Conservation (phyloP, 2,113 vertebrate species). For the Apodemus speciosus region DNA sequence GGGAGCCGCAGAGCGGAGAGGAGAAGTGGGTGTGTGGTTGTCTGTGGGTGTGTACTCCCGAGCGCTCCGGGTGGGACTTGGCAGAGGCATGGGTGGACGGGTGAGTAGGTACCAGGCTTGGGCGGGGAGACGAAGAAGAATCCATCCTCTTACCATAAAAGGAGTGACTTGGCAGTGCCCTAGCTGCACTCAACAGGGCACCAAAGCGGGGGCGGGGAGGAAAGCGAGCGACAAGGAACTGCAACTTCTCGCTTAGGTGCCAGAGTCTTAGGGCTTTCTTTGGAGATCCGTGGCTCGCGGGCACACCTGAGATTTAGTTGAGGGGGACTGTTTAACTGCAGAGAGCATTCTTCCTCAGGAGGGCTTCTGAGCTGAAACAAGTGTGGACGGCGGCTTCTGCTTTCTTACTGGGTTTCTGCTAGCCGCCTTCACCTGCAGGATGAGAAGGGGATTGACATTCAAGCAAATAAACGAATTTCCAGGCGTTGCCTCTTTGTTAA, state of each 20-base stretch:
- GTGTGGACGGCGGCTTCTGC: background rate
- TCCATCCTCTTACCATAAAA: conserved; percentile 36
- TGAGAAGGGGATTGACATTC: background rate
- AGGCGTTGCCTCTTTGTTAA: background rate
- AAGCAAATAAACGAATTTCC: background rate
- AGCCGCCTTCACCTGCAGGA: background rate
- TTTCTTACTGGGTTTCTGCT: background rate
- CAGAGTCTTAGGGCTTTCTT: background rate
- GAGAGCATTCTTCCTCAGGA: background rate
- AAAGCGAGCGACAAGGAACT: too few species aligned
- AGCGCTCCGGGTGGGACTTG: background rate
- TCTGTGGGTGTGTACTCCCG: fast-evolving
- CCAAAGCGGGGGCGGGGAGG: background rate
- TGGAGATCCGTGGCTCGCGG: background rate
- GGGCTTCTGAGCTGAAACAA: background rate
- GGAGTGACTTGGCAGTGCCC: conserved; percentile 48
- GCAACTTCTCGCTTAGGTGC: background rate
- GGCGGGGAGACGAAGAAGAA: conserved; percentile 30
- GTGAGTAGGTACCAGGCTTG: background rate
- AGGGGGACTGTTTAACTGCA: background rate
- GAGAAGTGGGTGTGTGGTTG: background rate
- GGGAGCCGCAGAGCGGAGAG: background rate
- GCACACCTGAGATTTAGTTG: background rate
- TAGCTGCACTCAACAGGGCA: background rate
- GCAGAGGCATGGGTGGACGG: background rate